Base-by-base conservation (phyloP, 2,888 invertebrate species). In the Phalangium opilio region DNA sequence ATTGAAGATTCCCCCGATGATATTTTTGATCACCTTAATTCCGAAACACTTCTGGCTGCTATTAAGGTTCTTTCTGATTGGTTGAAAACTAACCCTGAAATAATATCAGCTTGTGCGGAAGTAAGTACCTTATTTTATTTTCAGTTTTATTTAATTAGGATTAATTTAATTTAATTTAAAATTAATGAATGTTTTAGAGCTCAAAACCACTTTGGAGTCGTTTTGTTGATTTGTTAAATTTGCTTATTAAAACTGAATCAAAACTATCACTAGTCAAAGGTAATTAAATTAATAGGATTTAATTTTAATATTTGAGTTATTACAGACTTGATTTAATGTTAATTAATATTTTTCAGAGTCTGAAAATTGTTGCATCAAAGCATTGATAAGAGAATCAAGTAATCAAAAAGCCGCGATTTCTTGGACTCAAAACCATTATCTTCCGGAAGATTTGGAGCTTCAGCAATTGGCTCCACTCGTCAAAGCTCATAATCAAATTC, bases 51-150 rank as follows among this genome's bases (percentile, higher is more conserved):
- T 41, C 48, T 84, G 32, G 70, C 75, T 27, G 76, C 79, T 53
- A 74, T 85, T 20, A 83, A 81, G 65, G 67, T 87, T 54, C 74
- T 85, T 52, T 80, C 79, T 62, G 86, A 87, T 64, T 90, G 89
- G 90, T 70, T 87, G 55, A 74, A 74, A 45, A 75, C 78, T 44
- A 83, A 89, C 65, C 75, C 78, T 45, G 79, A 82, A 52, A 76
- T 87, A 19, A 73, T 48, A 35, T 45, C 50, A 39, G 50, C 50
- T 18, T 48, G 50, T 48, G 52, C 44, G 36, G 52, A 50, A 44
- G 52, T 52, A 46, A 36, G 32, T 41, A 41, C 15, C 10, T 41
- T 15, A 15, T 18, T 12, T 3, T 43, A 43, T 17, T 14, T 42
- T 27, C 12, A 14, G n/a, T 14, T 42, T 42, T 43, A 5, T 42